phyloP scores from a whole-genome alignment of 2,113 vertebrate species.

The Heterotilapia buettikoferi region DNA sequence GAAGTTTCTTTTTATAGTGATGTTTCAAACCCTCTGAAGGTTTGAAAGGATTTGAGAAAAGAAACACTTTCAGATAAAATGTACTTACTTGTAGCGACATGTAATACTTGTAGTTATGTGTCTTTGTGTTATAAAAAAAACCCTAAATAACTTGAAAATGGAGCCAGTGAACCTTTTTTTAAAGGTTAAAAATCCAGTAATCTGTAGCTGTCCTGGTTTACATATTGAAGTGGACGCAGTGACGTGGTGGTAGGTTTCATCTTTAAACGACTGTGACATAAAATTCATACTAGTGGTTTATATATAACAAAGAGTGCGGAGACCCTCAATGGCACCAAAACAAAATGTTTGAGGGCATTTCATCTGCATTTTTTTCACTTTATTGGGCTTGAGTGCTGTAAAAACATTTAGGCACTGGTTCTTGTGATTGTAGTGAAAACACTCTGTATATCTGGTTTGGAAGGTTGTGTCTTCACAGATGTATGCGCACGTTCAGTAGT shows the following conservation, averaged over 20 bases:
- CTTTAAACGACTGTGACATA: fast-evolving
- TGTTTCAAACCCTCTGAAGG: background rate
- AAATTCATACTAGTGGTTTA: background rate
- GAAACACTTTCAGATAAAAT: background rate
- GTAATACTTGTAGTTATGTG: background rate
- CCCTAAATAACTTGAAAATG: background rate
- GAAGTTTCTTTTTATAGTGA: background rate
- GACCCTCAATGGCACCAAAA: background rate
- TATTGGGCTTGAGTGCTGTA: background rate
- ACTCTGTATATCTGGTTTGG: background rate
- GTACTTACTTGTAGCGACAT: background rate
- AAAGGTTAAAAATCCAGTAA: background rate
- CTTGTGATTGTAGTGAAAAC: background rate
- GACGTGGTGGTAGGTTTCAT: background rate
- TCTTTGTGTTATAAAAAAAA: background rate
- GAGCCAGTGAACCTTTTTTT: background rate
- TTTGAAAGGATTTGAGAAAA: background rate
- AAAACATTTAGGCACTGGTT: background rate
- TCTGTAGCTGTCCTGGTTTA: background rate
- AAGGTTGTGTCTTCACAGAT: background rate
- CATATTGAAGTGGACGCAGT: background rate
- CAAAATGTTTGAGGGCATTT: background rate
- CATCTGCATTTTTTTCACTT: fast-evolving
- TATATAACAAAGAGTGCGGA: background rate
- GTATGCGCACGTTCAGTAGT: background rate